Evolutionary conservation across 2,113 vertebrate genomes (phyloP).

Genomic region (Epinephelus moara): DNA sequence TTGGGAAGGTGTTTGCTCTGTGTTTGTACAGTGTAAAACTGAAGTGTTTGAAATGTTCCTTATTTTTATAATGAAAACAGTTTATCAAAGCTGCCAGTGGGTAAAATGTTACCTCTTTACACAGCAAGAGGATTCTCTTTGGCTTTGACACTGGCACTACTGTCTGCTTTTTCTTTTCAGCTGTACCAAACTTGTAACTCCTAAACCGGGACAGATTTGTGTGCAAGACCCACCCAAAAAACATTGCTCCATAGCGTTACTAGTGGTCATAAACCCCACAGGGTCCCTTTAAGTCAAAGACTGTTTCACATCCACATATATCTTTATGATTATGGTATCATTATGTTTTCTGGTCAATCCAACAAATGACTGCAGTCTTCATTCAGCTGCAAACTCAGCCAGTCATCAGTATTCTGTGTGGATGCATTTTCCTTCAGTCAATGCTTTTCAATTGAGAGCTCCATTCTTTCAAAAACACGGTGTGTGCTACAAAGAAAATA

Average conservation of each 20-base stretch:
- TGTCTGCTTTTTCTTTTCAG: too few species aligned
- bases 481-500: not conserved
- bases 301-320: not conserved
- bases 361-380: not conserved
- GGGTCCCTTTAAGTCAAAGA: not conserved
- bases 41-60: too few species aligned
- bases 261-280: not conserved
- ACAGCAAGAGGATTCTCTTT: too few species aligned
- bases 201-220: too few species aligned
- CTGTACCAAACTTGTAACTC: too few species aligned
- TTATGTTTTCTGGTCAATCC: not conserved
- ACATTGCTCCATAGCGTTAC: not conserved
- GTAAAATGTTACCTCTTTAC: too few species aligned
- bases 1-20: too few species aligned
- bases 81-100: too few species aligned
- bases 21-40: too few species aligned
- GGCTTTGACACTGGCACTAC: too few species aligned
- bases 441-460: not conserved
- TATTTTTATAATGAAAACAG: too few species aligned
- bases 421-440: constrained; percentile 4
- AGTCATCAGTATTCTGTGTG: constrained; percentile 13
- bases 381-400: not conserved
- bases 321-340: not conserved
- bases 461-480: not conserved
- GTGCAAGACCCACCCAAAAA: too few species aligned